phyloP scores from a whole-genome alignment of 35 echinoderm and acorn worm species.

The Acanthaster planci region DNA sequence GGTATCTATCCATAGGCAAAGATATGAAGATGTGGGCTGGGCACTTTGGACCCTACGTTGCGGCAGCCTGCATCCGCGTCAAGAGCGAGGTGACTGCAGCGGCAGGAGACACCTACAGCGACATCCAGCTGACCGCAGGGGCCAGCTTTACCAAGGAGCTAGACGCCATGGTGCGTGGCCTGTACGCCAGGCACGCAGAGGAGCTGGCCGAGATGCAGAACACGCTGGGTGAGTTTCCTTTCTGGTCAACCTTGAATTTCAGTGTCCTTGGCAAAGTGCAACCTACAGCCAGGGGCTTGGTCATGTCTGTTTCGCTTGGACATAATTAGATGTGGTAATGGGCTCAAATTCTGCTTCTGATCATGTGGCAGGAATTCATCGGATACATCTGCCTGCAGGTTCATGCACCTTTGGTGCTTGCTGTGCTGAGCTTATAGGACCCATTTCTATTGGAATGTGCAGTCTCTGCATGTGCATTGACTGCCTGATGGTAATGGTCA shows the following conservation, averaged over 20 bases:
- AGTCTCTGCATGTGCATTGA: too few species aligned
- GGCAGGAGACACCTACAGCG: conserved; percentile 44
- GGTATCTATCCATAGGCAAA: conserved; percentile 23
- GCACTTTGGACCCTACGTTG: conserved; percentile 58
- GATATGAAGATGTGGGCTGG: conserved; percentile 86
- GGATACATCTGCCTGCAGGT: too few species aligned
- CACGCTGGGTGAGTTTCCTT: conserved; percentile 16
- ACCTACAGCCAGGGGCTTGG: too few species aligned
- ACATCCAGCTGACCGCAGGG: conserved; percentile 23
- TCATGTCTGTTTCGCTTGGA: too few species aligned
- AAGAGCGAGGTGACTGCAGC: conserved; percentile 71
- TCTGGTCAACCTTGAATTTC: background rate
- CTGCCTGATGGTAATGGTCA: too few species aligned
- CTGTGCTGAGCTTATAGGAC: too few species aligned
- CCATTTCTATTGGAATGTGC: too few species aligned
- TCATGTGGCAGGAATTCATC: too few species aligned
- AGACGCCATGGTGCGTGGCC: conserved; percentile 22
- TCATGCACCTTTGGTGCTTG: too few species aligned
- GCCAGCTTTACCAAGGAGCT: conserved; percentile 23
- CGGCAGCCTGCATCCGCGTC: conserved; percentile 68
- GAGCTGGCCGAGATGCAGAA: conserved; percentile 38
- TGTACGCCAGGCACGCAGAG: conserved; percentile 35
- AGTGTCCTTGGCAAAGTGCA: too few species aligned
- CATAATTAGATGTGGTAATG: too few species aligned
- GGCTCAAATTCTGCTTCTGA: too few species aligned